Conservation (phyloP, 2,797 vertebrate genomes). For the Sebastes kiyomatsui region DNA sequence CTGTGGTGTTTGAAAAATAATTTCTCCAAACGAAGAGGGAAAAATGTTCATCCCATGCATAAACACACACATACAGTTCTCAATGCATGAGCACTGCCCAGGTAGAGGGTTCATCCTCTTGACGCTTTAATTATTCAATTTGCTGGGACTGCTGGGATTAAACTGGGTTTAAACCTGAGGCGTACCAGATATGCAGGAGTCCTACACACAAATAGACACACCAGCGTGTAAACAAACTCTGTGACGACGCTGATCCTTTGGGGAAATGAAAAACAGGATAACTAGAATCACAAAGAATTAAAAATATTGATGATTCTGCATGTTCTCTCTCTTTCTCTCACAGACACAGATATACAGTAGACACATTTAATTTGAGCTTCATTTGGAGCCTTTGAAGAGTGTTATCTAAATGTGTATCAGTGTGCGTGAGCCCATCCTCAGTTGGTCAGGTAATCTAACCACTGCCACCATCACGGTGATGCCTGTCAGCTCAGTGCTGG, state of each 20-base stretch:
- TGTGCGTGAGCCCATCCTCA: conserved; percentile 23
- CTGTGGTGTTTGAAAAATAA: not conserved
- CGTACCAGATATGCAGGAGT: not conserved
- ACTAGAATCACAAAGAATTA: not conserved
- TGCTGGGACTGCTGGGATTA: conserved; percentile 10
- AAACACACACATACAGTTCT: not conserved
- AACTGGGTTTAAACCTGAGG: conserved; percentile 17
- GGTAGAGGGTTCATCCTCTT: not conserved
- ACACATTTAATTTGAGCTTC: not conserved
- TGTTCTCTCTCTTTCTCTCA: not conserved
- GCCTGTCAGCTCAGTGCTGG: conserved; percentile 54
- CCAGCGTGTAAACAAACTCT: not conserved
- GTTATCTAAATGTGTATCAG: not conserved
- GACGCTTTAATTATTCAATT: conserved; percentile 22
- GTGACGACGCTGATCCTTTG: not conserved
- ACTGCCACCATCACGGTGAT: conserved; percentile 31
- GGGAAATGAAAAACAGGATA: not conserved
- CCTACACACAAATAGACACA: not conserved
- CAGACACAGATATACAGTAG: not conserved
- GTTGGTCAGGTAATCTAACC: conserved; percentile 57
- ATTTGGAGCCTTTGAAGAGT: not conserved
- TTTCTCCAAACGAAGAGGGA: not conserved
- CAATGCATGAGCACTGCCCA: not conserved
- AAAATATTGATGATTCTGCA: not conserved
- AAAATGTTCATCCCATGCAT: not conserved